Conservation (phyloP, 2,888 invertebrate species). For the Psococerastis gibbosa region DNA sequence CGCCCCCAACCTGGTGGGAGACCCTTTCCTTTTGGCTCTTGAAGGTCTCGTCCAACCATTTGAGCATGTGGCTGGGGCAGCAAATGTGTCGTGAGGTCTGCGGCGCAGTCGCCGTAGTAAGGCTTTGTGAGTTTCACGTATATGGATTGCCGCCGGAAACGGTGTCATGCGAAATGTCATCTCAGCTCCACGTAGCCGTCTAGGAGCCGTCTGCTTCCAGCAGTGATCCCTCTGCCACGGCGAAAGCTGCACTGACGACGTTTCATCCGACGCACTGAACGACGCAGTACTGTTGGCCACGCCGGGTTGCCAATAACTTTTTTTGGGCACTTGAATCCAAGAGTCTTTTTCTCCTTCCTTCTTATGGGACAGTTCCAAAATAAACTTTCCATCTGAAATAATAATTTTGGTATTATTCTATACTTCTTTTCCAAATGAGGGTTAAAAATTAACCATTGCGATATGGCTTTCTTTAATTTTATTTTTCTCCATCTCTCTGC, state of each 20-base stretch:
- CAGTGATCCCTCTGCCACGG: slow-evolving; percentile 82
- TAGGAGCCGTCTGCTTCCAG: slow-evolving; percentile 68
- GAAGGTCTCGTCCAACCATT: slow-evolving; percentile 4
- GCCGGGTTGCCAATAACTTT: slow-evolving; percentile 68
- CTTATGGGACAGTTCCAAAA: slow-evolving; percentile 60
- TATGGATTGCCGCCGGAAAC: slow-evolving; percentile 13
- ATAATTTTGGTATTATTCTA: not conserved
- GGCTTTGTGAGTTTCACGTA: slow-evolving; percentile 16
- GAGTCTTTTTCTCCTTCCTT: slow-evolving; percentile 63
- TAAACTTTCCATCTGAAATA: slow-evolving; percentile 67
- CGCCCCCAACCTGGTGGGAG: slow-evolving; percentile 12
- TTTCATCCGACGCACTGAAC: slow-evolving; percentile 77
- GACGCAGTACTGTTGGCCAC: slow-evolving; percentile 43
- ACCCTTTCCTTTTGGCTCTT: slow-evolving; percentile 12
- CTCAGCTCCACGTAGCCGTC: slow-evolving; percentile 19
- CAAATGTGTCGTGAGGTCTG: slow-evolving; percentile 39
- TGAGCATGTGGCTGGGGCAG: not conserved
- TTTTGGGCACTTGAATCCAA: slow-evolving; percentile 78
- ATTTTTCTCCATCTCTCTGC: no score
- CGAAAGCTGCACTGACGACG: slow-evolving; percentile 75
- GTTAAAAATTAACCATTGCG: no score
- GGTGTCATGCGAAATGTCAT: slow-evolving; percentile 17
- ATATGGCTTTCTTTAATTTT: no score
- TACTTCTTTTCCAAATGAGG: slow-evolving; percentile 11
- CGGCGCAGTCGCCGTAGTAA: slow-evolving; percentile 38